Base-by-base conservation (phyloP, 2,888 invertebrate species). In the Drosophila leonis region DNA sequence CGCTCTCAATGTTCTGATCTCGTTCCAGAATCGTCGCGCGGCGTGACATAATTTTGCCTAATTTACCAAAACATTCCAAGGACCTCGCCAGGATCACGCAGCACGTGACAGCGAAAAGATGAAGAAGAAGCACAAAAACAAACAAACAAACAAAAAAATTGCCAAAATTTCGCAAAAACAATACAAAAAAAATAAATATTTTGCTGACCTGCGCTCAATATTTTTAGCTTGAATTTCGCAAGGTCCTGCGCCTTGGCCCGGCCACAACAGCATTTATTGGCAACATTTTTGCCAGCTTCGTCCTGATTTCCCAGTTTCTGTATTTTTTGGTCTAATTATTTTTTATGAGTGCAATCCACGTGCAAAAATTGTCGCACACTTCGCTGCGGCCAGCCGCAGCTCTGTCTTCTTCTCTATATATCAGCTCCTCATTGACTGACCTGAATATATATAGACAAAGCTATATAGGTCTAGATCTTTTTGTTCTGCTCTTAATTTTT, bases 281-380 rank as follows among this genome's bases (percentile, higher is more conserved):
- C 33, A 24, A 15, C 52, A 33, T 60, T 65, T 63, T 60, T 29
- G 10, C 20, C 52, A 10, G 44, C 27, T 9, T 24, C 7, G 24
- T 2, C 29, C 13, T 29, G 62, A 48, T 48, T 56, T 65, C 42
- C 42, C 48, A 74, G 65, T 75, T 84, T 56, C 68, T 76, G 65
- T 91, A 90, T 90, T 90, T 91, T 90, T 91, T 91, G 91, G 73
- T 80, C 90, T 91, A 90, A 90, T 90, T 90, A 91, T 91, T 91
- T 90, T 90, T 90, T 90, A 90, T 91, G 89, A 82, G 90, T 87
- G 78, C 85, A 84, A 71, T 75, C 72, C 76, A 70, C 83, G 75
- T 69, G 83, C 75, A 77, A 78, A 87, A 87, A 84, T 80, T 86
- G 90, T 84, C 85, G 78, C 88, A 86, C 87, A 86, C 87, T 89